Percentiles rank a stretch among this genome's conserved stretches.
Evolutionary conservation across 2,113 vertebrate genomes (phyloP).

Genomic region (Sporophila hypoxantha): DNA sequence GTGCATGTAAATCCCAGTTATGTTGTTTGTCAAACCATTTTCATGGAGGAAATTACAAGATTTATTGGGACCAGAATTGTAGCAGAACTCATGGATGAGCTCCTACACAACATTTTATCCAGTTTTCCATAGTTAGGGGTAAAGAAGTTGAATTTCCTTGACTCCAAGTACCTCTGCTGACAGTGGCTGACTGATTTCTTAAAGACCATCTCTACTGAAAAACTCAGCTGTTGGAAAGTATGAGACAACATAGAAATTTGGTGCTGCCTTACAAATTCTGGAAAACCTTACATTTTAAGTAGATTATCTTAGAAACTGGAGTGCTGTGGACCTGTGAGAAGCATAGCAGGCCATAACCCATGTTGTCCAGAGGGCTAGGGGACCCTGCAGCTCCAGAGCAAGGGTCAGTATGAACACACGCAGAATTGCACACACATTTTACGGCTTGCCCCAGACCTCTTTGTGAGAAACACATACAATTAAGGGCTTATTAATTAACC

Average conservation of each 20-base stretch:
- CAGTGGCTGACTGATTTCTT: background rate
- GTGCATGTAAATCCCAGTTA: background rate
- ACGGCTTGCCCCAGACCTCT: background rate
- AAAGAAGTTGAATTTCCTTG: background rate
- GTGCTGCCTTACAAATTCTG: background rate
- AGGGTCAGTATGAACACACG: background rate
- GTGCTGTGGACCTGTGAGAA: background rate
- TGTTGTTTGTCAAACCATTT: background rate
- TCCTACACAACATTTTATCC: background rate
- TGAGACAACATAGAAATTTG: background rate
- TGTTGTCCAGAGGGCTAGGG: background rate
- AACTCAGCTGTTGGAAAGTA: background rate
- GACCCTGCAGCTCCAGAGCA: background rate
- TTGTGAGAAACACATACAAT: background rate
- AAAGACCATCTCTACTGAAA: background rate
- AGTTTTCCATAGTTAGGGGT: background rate
- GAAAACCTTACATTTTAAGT: background rate
- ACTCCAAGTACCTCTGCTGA: background rate
- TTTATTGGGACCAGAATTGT: background rate
- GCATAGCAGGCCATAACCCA: background rate
- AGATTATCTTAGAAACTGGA: background rate
- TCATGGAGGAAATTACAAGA: background rate
- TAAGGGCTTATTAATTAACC: background rate
- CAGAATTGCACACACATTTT: background rate
- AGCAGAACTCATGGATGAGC: background rate